Evolutionary conservation across 2,797 vertebrate genomes (phyloP).

Genomic region (Florisuga fusca): DNA sequence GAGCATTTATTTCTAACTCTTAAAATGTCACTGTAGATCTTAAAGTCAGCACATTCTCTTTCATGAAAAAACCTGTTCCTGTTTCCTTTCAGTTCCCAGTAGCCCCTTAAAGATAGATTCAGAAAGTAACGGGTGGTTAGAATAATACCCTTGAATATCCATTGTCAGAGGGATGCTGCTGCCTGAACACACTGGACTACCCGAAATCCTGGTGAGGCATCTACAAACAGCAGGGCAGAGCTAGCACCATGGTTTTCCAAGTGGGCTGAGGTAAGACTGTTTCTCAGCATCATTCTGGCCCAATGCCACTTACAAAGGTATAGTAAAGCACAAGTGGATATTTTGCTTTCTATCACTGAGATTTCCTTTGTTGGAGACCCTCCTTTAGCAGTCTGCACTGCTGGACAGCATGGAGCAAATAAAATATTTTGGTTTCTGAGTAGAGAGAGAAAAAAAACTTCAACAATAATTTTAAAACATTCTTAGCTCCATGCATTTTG

Average conservation of each 20-base stretch:
- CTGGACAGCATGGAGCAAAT: neutral
- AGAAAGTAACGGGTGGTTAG: neutral
- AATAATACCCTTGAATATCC: neutral
- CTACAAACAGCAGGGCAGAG: neutral
- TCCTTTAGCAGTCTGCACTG: accelerated
- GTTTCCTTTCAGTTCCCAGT: neutral
- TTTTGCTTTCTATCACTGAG: neutral
- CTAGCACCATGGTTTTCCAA: neutral
- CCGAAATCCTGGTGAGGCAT: neutral
- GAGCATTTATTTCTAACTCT: neutral
- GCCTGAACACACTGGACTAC: neutral
- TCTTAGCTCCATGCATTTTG: neutral
- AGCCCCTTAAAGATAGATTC: neutral
- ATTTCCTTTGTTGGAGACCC: neutral
- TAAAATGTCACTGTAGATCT: neutral
- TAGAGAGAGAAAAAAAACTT: neutral
- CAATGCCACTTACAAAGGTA: neutral
- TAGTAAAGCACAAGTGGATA: neutral
- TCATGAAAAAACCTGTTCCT: neutral
- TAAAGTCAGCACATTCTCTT: neutral
- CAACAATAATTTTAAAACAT: neutral
- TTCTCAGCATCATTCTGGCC: neutral
- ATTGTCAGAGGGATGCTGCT: neutral
- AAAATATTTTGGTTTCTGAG: neutral
- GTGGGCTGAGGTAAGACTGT: neutral